Evolutionary conservation across 2,113 vertebrate species (phyloP).

Genomic region (Raja brachyura): DNA sequence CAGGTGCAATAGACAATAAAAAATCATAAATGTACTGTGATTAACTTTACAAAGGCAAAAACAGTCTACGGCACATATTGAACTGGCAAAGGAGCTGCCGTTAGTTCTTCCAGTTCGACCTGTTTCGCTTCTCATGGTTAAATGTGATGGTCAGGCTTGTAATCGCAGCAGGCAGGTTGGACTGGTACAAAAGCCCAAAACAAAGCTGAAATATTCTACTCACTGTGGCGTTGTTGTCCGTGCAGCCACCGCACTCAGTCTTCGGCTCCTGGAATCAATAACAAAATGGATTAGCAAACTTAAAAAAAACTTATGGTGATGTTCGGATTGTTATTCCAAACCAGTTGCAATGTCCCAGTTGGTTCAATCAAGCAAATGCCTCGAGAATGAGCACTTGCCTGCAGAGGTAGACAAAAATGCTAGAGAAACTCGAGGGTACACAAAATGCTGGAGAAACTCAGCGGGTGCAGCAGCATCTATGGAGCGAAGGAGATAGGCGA

Average conservation of each 20-base stretch:
- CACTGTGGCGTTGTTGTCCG: constrained; percentile 67
- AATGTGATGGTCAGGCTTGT: not conserved
- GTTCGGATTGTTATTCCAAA: not conserved
- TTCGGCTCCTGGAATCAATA: constrained; percentile 57
- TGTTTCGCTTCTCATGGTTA: not conserved
- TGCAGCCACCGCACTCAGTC: constrained; percentile 58
- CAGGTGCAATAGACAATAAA: constrained; percentile 14
- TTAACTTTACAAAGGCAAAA: constrained; percentile 28
- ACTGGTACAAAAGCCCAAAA: not conserved
- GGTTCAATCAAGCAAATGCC: not conserved
- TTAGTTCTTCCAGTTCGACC: not conserved
- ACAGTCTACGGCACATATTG: not conserved
- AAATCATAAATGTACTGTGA: not conserved
- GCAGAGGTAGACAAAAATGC: too few species aligned
- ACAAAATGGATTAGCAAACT: constrained; percentile 14
- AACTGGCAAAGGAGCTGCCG: not conserved
- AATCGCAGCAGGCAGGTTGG: not conserved
- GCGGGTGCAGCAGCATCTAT: too few species aligned
- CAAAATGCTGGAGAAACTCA: too few species aligned
- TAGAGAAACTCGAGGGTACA: not conserved
- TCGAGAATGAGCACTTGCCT: not conserved
- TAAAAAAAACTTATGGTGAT: not conserved
- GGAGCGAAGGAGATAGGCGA: too few species aligned
- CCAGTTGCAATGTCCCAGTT: not conserved
- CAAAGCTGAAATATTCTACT: constrained; percentile 45